These are phyloP conservation scores for Pocillopora meandrina DNA, from an alignment of 92 coral and sea anemone genomes.

Conservation along the genomic window DNA sequence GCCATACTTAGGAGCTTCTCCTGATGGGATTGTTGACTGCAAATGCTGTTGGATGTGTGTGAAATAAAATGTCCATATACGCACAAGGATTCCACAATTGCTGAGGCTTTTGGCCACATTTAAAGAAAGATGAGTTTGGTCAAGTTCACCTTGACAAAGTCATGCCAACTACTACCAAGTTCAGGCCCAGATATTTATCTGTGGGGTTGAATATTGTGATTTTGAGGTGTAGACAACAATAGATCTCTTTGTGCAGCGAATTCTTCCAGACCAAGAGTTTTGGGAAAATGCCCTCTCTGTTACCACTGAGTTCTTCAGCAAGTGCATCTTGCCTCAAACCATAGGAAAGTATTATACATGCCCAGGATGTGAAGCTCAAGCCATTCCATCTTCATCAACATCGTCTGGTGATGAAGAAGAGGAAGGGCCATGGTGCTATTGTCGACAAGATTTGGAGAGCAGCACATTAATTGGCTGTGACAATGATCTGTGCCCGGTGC, in stretches of 20 bases:
- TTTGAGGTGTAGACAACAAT: slow-evolving; percentile 34
- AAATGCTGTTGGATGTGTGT: too few species aligned
- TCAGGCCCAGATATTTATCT: slow-evolving; percentile 20
- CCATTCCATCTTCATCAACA: slow-evolving; percentile 22
- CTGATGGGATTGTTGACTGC: too few species aligned
- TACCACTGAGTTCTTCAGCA: slow-evolving; percentile 32
- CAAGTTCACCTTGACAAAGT: too few species aligned
- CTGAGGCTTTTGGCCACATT: too few species aligned
- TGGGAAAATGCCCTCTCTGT: slow-evolving; percentile 19
- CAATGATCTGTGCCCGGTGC: slow-evolving; percentile 44
- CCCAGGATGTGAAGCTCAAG: slow-evolving; percentile 31
- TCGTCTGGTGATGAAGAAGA: slow-evolving; percentile 28
- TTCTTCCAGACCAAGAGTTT: slow-evolving; percentile 33
- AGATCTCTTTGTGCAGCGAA: slow-evolving; percentile 26
- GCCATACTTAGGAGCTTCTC: too few species aligned
- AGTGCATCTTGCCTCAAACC: slow-evolving; percentile 22
- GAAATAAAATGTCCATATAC: too few species aligned
- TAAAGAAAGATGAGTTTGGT: too few species aligned
- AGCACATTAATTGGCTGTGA: slow-evolving; percentile 60
- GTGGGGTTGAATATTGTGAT: slow-evolving; percentile 22
- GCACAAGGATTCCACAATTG: too few species aligned
- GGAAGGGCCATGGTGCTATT: slow-evolving; percentile 58
- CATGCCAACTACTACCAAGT: too few species aligned
- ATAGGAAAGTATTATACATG: slow-evolving; percentile 32
- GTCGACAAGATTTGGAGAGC: slow-evolving; percentile 49